These are phyloP conservation scores for Drosophila lutescens DNA, from an alignment of 2,888 invertebrate genomes.

Conservation along the genomic window DNA sequence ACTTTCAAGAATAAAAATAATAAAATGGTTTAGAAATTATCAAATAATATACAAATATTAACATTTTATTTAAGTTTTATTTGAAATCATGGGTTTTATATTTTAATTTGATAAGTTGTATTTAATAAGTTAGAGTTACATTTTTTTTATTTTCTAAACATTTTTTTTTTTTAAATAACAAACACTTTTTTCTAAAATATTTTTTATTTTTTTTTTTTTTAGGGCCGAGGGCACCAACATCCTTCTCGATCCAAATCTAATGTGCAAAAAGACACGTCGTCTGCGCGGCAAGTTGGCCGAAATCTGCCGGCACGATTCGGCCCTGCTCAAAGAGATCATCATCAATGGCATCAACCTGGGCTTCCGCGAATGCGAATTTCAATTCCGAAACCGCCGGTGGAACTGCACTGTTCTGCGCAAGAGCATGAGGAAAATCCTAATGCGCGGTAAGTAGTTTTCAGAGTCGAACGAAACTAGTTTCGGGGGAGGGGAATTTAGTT, in stretches of 20 bases:
- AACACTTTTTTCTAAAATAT: not conserved
- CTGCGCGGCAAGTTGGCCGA: conserved; percentile 91
- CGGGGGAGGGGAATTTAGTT: conserved; percentile 48
- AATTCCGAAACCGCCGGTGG: conserved; percentile 94
- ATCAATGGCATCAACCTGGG: conserved; percentile 92
- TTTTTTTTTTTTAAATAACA: not conserved
- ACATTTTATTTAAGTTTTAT: too few relatives aligned
- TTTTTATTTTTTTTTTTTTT: conserved; percentile 27
- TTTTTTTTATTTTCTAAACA: too few relatives aligned
- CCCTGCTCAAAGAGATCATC: conserved; percentile 92
- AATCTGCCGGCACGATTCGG: conserved; percentile 93
- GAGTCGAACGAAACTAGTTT: conserved; percentile 11
- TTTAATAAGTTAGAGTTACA: too few relatives aligned
- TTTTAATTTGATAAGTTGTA: too few relatives aligned
- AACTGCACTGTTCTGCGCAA: conserved; percentile 92
- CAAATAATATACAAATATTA: too few relatives aligned
- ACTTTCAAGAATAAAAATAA: too few relatives aligned
- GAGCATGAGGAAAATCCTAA: conserved; percentile 89
- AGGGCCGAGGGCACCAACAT: conserved; percentile 94
- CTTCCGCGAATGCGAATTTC: conserved; percentile 93
- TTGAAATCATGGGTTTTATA: too few relatives aligned
- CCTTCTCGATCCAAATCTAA: conserved; percentile 94
- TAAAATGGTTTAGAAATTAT: too few relatives aligned
- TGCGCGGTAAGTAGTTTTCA: conserved; percentile 88
- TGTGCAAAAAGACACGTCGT: conserved; percentile 93